These are phyloP conservation scores for Gnathonemus longibarbis DNA, from an alignment of 2,113 vertebrate genomes.

Conservation along the genomic window DNA sequence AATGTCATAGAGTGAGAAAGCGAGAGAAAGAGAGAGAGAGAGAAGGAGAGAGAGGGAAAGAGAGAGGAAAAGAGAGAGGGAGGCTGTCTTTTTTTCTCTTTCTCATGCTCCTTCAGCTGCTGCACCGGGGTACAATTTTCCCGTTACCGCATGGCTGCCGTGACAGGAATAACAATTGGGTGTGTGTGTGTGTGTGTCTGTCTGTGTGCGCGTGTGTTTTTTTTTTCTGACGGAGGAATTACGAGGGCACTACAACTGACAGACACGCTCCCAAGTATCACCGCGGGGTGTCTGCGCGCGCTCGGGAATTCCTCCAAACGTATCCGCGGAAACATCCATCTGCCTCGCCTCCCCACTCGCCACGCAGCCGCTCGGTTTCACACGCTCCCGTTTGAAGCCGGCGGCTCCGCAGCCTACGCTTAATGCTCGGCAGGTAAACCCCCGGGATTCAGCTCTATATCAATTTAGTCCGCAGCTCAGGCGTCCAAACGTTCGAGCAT, in stretches of 20 bases:
- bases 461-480: not conserved
- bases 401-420: not conserved
- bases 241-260: conserved; percentile 9
- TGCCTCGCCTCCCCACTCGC: not conserved
- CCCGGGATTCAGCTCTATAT: not conserved
- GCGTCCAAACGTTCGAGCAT: not conserved
- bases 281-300: not conserved
- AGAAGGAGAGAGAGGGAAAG: not conserved
- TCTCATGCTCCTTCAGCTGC: not conserved
- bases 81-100: not conserved
- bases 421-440: not conserved
- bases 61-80: not conserved
- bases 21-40: not conserved
- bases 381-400: not conserved
- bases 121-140: conserved; percentile 29
- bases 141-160: conserved; percentile 62
- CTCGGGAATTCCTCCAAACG: not conserved
- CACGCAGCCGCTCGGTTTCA: not conserved
- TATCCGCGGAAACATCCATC: not conserved
- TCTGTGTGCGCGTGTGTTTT: not conserved
- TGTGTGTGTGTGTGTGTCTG: not conserved
- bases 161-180: conserved; percentile 66
- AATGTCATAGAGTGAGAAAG: conserved; percentile 43
- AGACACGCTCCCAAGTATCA: conserved; percentile 1
- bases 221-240: conserved; percentile 22